phyloP scores from a whole-genome alignment of 1,140 invertebrate species.

The Xylocopa sonorina region DNA sequence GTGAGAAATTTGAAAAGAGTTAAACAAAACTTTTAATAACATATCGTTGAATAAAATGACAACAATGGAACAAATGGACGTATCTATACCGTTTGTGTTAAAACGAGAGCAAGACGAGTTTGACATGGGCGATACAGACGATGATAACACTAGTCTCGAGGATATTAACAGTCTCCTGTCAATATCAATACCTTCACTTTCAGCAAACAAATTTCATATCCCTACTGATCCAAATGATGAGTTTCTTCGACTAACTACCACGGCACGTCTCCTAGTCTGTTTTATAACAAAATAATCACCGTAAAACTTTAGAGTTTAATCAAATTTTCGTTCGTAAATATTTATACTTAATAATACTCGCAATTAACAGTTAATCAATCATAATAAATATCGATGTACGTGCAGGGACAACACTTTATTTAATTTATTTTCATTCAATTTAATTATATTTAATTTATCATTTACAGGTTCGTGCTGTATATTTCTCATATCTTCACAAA shows the following conservation, averaged over 20 bases:
- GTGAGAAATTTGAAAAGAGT: conserved; percentile 28
- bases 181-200: conserved; percentile 62
- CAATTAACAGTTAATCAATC: conserved; percentile 11
- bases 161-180: conserved; percentile 53
- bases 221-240: conserved; percentile 56
- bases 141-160: conserved; percentile 51
- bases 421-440: conserved; percentile 16
- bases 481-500: conserved; percentile 72
- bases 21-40: not conserved
- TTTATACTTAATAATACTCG: not conserved
- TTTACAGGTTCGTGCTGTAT: conserved; percentile 70
- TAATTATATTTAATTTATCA: conserved; percentile 21
- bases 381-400: not conserved
- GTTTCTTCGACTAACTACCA: conserved; percentile 68
- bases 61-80: conserved; percentile 57
- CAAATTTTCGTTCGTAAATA: not conserved
- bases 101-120: conserved; percentile 60
- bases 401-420: not conserved
- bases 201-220: conserved; percentile 52
- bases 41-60: conserved; percentile 43
- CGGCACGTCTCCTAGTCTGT: too few relatives aligned
- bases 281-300: conserved; percentile 6
- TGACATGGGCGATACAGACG: conserved; percentile 19
- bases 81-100: conserved; percentile 43
- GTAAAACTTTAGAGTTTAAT: not conserved